Evolutionary conservation across 2,797 vertebrate genomes (phyloP), one percentile per base, ranked within the genome.

Genomic region (Rhinophrynus dorsalis): DNA sequence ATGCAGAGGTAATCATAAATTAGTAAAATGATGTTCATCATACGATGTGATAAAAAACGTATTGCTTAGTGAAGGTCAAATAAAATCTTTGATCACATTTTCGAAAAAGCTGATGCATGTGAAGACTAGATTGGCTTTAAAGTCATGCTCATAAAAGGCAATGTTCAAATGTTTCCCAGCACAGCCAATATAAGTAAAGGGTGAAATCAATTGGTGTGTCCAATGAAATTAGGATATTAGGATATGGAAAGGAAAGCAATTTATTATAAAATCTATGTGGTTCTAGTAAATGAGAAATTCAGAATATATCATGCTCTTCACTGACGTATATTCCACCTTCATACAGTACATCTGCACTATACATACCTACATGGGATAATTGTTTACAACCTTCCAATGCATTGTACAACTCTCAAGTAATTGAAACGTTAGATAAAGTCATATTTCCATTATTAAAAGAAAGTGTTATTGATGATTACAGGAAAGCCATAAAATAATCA

Each of bases 101-200:
- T 52, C 47, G 45, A 67, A 66, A 73, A 73, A 59, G 70, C 70
- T 73, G 56, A 67, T 66, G 62, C 47, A 26, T 67, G 62, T 73
- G 38, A 60, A 44, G 69, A 15, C 69, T 66, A 47, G 45, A 73
- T 66, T 65, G 55, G 61, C 61, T 72, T 51, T 66, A 72, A 51
- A 72, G 54, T 65, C 62, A 27, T 59, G 55, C 50, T 33, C 62
- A 54, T 73, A 73, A 73, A 73, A 66, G 26, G 33, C 42, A 54
- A 48, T 66, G 37, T 55, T 66, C 40, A 67, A 51, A 47, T 59
- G 30, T 73, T 66, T 73, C 62, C 62, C 62, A 73, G 62, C 62
- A 66, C 29, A 44, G 55, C 62, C 51, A 29, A 54, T 60, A 67
- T 60, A 66, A 59, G 38, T 52, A 60, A 52, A 3, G 38, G 29